phyloP scores from a whole-genome alignment of 2,113 vertebrate genomes.

The Anoura caudifer region DNA sequence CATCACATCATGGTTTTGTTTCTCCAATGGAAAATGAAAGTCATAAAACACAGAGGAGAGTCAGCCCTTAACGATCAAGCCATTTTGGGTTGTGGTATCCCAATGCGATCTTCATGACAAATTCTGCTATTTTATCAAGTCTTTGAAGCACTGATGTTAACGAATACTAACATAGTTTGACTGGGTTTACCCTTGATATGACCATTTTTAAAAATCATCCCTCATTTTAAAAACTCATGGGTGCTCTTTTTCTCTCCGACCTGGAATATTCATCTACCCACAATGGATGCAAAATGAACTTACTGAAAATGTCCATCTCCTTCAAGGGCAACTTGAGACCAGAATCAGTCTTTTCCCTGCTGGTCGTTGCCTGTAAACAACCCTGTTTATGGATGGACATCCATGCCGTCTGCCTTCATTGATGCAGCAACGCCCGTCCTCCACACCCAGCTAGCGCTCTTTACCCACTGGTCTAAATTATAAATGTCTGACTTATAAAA shows the following conservation, averaged over 20 bases:
- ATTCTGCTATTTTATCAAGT: neutral
- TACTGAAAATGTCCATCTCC: neutral
- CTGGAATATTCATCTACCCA: neutral
- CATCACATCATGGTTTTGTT: neutral
- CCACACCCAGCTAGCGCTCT: neutral
- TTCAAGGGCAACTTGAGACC: neutral
- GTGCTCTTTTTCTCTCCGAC: neutral
- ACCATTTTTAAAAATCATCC: neutral
- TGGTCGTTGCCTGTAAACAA: neutral
- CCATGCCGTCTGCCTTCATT: neutral
- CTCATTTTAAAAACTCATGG: neutral
- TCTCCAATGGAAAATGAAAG: neutral
- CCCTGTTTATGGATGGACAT: neutral
- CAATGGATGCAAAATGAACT: neutral
- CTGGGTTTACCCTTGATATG: neutral
- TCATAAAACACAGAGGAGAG: neutral
- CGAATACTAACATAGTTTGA: neutral
- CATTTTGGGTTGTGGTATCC: neutral
- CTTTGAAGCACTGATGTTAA: neutral
- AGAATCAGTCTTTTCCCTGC: neutral
- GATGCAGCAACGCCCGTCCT: neutral
- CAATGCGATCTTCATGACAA: neutral
- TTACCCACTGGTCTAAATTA: neutral
- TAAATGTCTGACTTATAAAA: neutral
- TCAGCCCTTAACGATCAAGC: neutral